Evolutionary conservation across 2,888 invertebrate genomes (phyloP), one percentile per base, ranked within the genome.

Genomic region (Tachina grossa): DNA sequence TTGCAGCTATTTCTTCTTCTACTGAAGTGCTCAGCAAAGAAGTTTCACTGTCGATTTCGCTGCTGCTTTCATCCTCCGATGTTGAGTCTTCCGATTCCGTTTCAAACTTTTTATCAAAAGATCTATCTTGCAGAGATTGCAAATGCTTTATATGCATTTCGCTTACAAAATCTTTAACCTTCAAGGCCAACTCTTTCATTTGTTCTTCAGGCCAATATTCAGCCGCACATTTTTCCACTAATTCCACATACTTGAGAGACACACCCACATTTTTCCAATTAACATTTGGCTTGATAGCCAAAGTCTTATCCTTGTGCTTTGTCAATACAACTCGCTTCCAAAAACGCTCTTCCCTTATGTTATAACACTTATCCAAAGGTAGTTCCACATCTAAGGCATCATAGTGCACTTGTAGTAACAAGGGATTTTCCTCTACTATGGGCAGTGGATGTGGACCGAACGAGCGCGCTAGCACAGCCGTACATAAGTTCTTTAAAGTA

Each of bases 261-360:
- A 91, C 55, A 0, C 88, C 90, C 9, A 87, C 57, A 53, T 88
- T 87, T 31, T 88, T 89, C 92, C 92, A 92, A 31, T 89, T 88
- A 10, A 84, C 87, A 19, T 89, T 87, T 16, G 82, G 87, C 72
- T 88, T 88, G 16, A 89, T 76, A 0, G 85, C 51, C 5, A 90
- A 79, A 4, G 88, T 80, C 16, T 88, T 89, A 31, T 91, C 88
- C 0, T 74, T 51, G 43, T 88, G 88, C 59, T 90, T 91, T 5
- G 88, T 81, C 9, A 90, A 76, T 9, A 89, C 92, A 0, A 91
- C 88, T 9, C 92, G 89, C 1, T 88, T 89, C 92, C 92, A 92
- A 78, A 88, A 92, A 0, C 87, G 85, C 13, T 88, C 19, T 16
- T 90, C 90, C 0, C 86, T 81, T 14, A 92, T 89, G 55, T 87